Conservation (phyloP, 2,888 invertebrate genomes). For the Minunthozetes semirufus region DNA sequence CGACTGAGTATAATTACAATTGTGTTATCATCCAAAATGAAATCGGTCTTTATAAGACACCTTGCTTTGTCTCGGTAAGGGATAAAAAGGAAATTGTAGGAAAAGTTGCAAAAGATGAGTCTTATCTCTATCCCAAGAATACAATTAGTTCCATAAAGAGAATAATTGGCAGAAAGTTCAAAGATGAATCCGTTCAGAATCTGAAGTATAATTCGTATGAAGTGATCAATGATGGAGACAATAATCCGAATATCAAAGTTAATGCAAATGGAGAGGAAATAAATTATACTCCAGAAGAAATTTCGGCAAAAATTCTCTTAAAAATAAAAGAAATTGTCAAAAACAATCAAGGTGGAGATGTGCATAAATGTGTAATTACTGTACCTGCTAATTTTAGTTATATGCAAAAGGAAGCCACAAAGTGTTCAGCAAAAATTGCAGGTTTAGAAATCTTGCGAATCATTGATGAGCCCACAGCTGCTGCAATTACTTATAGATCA, state of each 20-base stretch:
- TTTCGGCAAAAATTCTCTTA: conserved; percentile 60
- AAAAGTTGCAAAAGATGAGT: too few species aligned
- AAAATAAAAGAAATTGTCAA: conserved; percentile 64
- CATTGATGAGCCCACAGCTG: conserved; percentile 49
- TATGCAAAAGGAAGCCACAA: conserved; percentile 58
- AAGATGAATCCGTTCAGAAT: conserved; percentile 71
- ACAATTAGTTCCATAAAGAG: conserved; percentile 74
- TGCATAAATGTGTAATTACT: conserved; percentile 68
- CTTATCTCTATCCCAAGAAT: conserved; percentile 68
- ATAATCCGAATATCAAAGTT: conserved; percentile 45
- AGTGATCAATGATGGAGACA: conserved; percentile 58
- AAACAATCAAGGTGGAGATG: conserved; percentile 60
- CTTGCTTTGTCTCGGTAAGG: too few species aligned
- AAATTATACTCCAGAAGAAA: conserved; percentile 61
- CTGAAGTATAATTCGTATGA: conserved; percentile 78
- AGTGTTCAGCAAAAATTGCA: conserved; percentile 48
- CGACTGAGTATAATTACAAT: too few species aligned
- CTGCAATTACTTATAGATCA: conserved; percentile 48
- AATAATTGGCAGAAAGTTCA: conserved; percentile 70
- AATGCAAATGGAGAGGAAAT: conserved; percentile 49
- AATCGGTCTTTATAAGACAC: too few species aligned
- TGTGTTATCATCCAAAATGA: too few species aligned
- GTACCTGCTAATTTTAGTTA: conserved; percentile 71
- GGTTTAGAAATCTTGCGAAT: conserved; percentile 51
- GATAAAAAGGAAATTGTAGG: too few species aligned